These are phyloP conservation scores for Acanthosepion esculentum DNA, from an alignment of 2,888 invertebrate genomes.

Conservation along the genomic window DNA sequence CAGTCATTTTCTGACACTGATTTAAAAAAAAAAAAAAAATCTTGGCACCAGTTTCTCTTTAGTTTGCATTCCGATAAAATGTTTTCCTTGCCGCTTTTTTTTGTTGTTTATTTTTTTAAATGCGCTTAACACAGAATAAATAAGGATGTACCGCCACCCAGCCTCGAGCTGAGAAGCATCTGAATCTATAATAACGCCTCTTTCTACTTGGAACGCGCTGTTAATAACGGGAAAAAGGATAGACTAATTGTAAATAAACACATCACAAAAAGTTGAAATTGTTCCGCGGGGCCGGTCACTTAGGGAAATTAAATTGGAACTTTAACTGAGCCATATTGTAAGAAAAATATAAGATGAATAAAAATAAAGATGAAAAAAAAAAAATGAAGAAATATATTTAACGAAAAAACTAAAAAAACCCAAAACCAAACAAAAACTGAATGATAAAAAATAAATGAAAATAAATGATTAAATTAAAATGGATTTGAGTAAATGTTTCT, in stretches of 20 bases:
- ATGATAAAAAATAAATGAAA: too few species aligned
- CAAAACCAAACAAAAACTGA: too few species aligned
- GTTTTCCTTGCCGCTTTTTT: too few species aligned
- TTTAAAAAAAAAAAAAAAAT: too few species aligned
- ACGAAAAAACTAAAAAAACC: too few species aligned
- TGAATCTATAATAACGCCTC: not conserved
- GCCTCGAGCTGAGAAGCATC: not conserved
- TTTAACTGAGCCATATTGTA: not conserved
- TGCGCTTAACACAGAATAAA: not conserved
- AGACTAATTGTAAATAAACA: not conserved
- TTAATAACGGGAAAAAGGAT: not conserved
- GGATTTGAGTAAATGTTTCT: too few species aligned
- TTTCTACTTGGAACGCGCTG: not conserved
- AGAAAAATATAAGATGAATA: not conserved
- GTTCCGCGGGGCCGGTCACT: not conserved
- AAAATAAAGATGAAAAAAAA: too few species aligned
- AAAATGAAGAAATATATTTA: too few species aligned
- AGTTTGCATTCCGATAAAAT: too few species aligned
- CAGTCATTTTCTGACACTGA: too few species aligned
- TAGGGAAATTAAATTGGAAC: not conserved
- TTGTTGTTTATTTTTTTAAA: not conserved
- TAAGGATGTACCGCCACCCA: not conserved
- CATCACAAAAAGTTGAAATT: not conserved
- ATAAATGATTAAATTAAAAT: too few species aligned
- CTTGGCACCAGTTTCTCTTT: too few species aligned